Base-by-base conservation (phyloP, 1,140 invertebrate species). In the Goniozus legneri region DNA sequence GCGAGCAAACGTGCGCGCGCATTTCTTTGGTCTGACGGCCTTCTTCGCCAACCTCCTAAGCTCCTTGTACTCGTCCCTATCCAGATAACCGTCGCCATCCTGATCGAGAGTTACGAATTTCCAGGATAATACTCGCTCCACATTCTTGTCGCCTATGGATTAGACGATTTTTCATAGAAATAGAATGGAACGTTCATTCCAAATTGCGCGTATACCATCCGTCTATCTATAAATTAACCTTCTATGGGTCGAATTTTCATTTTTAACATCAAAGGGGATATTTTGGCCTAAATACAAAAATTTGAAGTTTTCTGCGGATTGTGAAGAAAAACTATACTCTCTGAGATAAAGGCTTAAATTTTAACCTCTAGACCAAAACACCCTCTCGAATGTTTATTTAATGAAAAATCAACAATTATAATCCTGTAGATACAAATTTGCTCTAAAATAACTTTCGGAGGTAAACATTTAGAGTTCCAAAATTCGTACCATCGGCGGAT, bases 1-100 rank as follows among this genome's bases (percentile, higher is more conserved):
- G 41, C 85, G 83, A 2, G 89, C 83, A 77, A 95, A 96, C n/a
- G 82, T 85, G 54, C 88, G 85, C 40, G 91, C 90, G 73, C 93
- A 96, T 48, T 87, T 82, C 68, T 87, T 87, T 8, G 93, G 93
- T 56, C 88, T 87, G 14, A 95, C 87, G 16, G 88, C 84, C 73
- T 91, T 90, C 64, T 87, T 89, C 1, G 94, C 86, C 19, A 95
- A 79, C 50, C 85, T 79, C 44, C 85, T 81, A 3, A 96, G 74
- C 46, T 88, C 86, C 52, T 84, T 79, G 58, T 92, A 90, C 67
- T 97, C 94, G 24, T 80, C 79, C 54, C 84, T 84, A 59, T 89
- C 84, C 38, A 97, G 71, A 34, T 78, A 76, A 18, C 82, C 80
- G 70, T 93, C 89, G 10, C 77, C 77, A 71, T 95, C 86, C 21